These are phyloP conservation scores for Pammene fasciana DNA, from an alignment of 2,888 invertebrate genomes.

Conservation along the genomic window DNA sequence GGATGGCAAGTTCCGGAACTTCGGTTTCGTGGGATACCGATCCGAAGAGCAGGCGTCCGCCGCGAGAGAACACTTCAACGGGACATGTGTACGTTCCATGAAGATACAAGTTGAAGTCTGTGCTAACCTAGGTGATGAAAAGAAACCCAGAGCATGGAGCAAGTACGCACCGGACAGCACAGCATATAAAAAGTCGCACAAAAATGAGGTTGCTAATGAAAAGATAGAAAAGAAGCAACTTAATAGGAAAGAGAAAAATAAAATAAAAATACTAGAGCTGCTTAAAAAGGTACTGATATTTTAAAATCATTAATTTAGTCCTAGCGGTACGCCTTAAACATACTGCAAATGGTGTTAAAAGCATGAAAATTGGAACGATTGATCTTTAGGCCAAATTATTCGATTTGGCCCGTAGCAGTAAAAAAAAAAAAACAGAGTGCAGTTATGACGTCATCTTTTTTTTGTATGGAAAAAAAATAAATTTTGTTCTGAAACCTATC, in stretches of 20 bases:
- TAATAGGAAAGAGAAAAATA: slow-evolving; percentile 68
- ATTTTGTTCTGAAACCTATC: too few relatives aligned
- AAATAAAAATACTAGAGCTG: slow-evolving; percentile 85
- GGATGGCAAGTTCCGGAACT: slow-evolving; percentile 95
- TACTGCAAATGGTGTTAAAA: too few relatives aligned
- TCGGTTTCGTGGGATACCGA: slow-evolving; percentile 96
- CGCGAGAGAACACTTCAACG: slow-evolving; percentile 91
- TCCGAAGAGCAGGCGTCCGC: slow-evolving; percentile 89
- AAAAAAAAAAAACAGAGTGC: too few relatives aligned
- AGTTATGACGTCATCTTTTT: too few relatives aligned
- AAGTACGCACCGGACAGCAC: slow-evolving; percentile 93
- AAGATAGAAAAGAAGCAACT: slow-evolving; percentile 61
- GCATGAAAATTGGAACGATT: too few relatives aligned
- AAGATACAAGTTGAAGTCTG: slow-evolving; percentile 91
- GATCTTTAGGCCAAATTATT: too few relatives aligned
- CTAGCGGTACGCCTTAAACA: too few relatives aligned
- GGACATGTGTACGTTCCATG: slow-evolving; percentile 92
- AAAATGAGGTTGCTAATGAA: slow-evolving; percentile 66
- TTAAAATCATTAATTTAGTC: too few relatives aligned
- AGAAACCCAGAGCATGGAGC: slow-evolving; percentile 96
- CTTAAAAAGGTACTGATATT: slow-evolving; percentile 84
- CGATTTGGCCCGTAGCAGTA: too few relatives aligned
- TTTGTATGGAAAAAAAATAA: too few relatives aligned
- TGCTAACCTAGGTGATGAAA: slow-evolving; percentile 85
- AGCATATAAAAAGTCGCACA: slow-evolving; percentile 82